A percentile compares a stretch with the other conserved stretches of the same genome.
Conservation (phyloP, 2,113 vertebrate species). For the Nematolebias whitei region DNA sequence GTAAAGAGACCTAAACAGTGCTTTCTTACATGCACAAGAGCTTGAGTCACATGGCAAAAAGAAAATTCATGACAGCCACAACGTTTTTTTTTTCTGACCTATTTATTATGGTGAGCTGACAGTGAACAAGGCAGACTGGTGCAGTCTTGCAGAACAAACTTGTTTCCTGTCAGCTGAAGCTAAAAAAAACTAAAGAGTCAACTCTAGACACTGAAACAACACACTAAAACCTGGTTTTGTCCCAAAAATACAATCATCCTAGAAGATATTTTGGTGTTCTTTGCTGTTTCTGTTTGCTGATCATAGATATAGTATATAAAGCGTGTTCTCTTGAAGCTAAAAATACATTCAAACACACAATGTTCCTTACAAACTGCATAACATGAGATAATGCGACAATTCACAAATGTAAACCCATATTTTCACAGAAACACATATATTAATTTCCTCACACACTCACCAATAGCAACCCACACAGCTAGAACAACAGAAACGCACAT, state of each 20-base stretch:
- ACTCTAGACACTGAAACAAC: neutral
- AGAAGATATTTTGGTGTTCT: neutral
- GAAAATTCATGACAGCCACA: neutral
- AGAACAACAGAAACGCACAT: conserved; percentile 18
- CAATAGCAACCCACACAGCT: conserved; percentile 14
- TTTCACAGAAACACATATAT: neutral
- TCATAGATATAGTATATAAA: neutral
- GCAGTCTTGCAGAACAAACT: neutral
- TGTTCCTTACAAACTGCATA: neutral
- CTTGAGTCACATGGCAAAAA: neutral
- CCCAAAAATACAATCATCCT: neutral
- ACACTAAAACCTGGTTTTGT: neutral
- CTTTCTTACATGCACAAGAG: neutral
- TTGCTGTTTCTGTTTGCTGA: neutral
- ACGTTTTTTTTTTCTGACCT: neutral
- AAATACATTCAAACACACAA: neutral
- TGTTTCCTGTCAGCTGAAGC: neutral
- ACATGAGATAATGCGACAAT: neutral
- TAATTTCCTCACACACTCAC: conserved; percentile 15
- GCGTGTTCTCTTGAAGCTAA: neutral
- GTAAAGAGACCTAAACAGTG: no score
- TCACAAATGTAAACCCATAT: neutral
- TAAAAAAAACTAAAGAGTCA: neutral
- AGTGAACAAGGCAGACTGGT: neutral
- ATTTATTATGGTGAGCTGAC: neutral